Base-by-base conservation (phyloP, 2,888 invertebrate species). In the Elysia crispata region DNA sequence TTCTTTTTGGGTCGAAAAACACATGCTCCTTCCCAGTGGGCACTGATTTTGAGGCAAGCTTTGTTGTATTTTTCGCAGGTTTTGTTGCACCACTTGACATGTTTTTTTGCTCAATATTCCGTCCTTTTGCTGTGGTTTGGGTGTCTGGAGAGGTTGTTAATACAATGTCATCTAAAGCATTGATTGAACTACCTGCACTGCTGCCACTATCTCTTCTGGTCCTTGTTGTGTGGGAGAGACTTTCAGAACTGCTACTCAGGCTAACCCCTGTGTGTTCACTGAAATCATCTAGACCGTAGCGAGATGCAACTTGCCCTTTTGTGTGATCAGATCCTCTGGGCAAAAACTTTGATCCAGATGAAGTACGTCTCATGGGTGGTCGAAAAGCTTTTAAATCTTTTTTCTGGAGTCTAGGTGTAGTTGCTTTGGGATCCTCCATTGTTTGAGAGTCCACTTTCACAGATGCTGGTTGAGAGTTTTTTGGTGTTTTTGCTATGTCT, bases 201-300 rank as follows among this genome's bases (percentile, higher is more conserved):
- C 88, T 89, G 20, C 85, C 87, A 70, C 89, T 89, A 50, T 87
- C 88, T 33, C 86, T 88, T 67, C 86, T 85, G 41, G 86, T 85
- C 30, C 83, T 80, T 18, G 81, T 79, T 1, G 54, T 62, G 1
- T 50, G 67, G 0, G 75, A n/a, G 6, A 86, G 82, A 70, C 80
- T 85, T 60, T 87, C 86, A 6, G 83, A 79, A 76, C 86, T 85
- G 54, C 80, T 82, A 62, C 82, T 84, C 33, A 72, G 75, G 57
- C 25, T 69, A 33, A 73, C 79, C 85, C n/a, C 83, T 77, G 67
- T 81, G 67, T 81, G 84, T 72, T 88, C 89, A 25, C 88, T 88
- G 87, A 90, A 90, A 67, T 87, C 86, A 82, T 91, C 90, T 18
- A 91, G 83, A 23, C 91, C 91, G 85, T 90, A 90, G 64, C 87